phyloP scores from a whole-genome alignment of 2,113 vertebrate species.

The Pipra filicauda region DNA sequence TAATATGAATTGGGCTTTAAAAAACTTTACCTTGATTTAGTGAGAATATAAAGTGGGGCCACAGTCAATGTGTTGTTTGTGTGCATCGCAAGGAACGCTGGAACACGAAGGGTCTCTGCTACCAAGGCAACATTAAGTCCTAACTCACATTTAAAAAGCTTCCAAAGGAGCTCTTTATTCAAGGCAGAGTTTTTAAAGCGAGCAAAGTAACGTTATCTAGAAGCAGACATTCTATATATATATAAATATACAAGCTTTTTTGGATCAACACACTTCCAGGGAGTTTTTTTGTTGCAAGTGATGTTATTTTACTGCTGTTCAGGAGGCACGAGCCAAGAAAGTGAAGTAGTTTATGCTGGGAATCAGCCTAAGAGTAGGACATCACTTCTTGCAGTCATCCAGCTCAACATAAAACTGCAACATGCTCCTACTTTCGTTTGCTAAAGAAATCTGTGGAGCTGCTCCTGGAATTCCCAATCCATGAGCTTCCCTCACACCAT shows the following conservation, averaged over 20 bases:
- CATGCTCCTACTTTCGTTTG: slow-evolving; percentile 59
- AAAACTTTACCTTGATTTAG: slow-evolving; percentile 72
- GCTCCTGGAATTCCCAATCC: slow-evolving; percentile 60
- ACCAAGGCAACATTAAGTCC: slow-evolving; percentile 58
- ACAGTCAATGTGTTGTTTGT: slow-evolving; percentile 73
- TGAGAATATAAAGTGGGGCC: slow-evolving; percentile 70
- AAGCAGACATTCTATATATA: slow-evolving; percentile 51
- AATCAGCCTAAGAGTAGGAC: slow-evolving; percentile 35
- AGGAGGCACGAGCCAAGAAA: slow-evolving; percentile 56
- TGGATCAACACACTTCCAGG: slow-evolving; percentile 61
- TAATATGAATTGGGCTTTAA: slow-evolving; percentile 71
- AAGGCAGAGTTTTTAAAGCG: slow-evolving; percentile 48
- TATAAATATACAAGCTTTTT: slow-evolving; percentile 65
- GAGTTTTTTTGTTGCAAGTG: slow-evolving; percentile 51
- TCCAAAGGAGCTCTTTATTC: slow-evolving; percentile 70
- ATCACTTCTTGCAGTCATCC: slow-evolving; percentile 5
- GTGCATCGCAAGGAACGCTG: slow-evolving; percentile 31
- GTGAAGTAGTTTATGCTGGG: slow-evolving; percentile 34
- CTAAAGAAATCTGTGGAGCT: slow-evolving; percentile 58
- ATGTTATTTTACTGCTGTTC: slow-evolving; percentile 62
- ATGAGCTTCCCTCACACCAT: slow-evolving; percentile 41
- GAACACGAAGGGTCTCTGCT: slow-evolving; percentile 63
- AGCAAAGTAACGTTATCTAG: slow-evolving; percentile 54
- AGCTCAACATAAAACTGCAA: slow-evolving; percentile 40
- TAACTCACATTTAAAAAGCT: slow-evolving; percentile 47